Evolutionary conservation across 1,140 invertebrate species (phyloP), one percentile per base, ranked within the genome.

Genomic region (Ylistrum balloti): DNA sequence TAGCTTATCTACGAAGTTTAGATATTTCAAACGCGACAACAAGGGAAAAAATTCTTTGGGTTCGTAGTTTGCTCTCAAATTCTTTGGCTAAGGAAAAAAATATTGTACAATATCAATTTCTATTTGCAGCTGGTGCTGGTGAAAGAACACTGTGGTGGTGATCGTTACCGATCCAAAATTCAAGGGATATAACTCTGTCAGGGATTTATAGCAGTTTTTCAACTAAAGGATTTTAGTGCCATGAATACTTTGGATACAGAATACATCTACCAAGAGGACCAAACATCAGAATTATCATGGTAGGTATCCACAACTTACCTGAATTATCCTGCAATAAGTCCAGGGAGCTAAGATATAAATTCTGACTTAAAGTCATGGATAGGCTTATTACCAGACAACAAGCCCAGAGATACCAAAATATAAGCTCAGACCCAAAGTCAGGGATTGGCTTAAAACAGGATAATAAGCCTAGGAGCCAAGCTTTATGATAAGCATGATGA

Each of bases 51-150:
- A 7, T 28, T 28, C 56, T 74, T 28, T n/a, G 2, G n/a, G 56
- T 74, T 74, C 13, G n/a, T 74, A 28, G 5, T 74, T 74, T n/a
- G 13, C 35, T 7, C 5, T 13, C 35, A 17, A 74, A 74, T n/a
- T 17, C 28, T 7, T 74, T 28, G 5, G 1, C 56, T 45, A 45
- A 9, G 17, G 20, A 45, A 9, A 45, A 17, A 45, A 45, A 45
- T 45, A 45, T 17, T 15, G 20, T 38, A 38, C 13, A 0, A 45
- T 17, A 45, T 13, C 20, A 9, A 45, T 45, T 74, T 74, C 11
- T 74, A 28, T n/a, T 74, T 74, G 56, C 56, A 74, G 56, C 56
- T 74, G 56, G 45, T 48, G 45, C 45, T 48, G 3, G 56, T 74
- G 56, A 74, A 28, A n/a, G 17, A 74, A 74, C 28, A 17, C 22